Evolutionary conservation across 1,140 invertebrate genomes (phyloP).

Genomic region (Metaphire vulgaris): DNA sequence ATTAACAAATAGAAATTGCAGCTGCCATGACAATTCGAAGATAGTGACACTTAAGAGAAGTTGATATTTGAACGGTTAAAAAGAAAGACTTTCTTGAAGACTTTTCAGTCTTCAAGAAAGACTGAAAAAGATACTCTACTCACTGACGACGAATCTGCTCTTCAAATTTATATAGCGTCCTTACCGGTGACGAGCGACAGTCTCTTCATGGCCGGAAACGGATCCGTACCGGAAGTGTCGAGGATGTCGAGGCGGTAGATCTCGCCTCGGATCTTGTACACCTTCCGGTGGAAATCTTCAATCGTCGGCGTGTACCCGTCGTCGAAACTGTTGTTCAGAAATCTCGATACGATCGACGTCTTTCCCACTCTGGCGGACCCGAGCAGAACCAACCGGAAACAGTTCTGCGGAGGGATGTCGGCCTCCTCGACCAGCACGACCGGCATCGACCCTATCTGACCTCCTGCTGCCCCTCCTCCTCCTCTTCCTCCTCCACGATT

Average conservation of each 20-base stretch:
- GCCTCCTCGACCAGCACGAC: constrained; percentile 42
- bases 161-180: constrained; percentile 13
- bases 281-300: constrained; percentile 79
- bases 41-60: no score
- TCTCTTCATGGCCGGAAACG: constrained; percentile 79
- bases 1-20: no score
- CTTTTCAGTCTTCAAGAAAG: no score
- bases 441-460: constrained; percentile 44
- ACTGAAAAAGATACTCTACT: no score
- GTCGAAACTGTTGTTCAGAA: constrained; percentile 73
- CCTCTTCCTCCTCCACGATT: no score
- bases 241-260: constrained; percentile 76
- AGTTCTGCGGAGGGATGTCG: constrained; percentile 66
- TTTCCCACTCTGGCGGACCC: constrained; percentile 53
- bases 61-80: no score
- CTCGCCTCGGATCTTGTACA: constrained; percentile 75
- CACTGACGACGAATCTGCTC: not conserved
- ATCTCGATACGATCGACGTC: constrained; percentile 61
- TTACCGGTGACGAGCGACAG: constrained; percentile 76
- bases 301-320: constrained; percentile 83
- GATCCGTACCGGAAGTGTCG: constrained; percentile 81
- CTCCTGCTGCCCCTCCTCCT: no score
- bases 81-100: no score
- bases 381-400: constrained; percentile 67
- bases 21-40: no score